Evolutionary conservation across 2,888 invertebrate species (phyloP).

Genomic region (Microctonus hyperodae): DNA sequence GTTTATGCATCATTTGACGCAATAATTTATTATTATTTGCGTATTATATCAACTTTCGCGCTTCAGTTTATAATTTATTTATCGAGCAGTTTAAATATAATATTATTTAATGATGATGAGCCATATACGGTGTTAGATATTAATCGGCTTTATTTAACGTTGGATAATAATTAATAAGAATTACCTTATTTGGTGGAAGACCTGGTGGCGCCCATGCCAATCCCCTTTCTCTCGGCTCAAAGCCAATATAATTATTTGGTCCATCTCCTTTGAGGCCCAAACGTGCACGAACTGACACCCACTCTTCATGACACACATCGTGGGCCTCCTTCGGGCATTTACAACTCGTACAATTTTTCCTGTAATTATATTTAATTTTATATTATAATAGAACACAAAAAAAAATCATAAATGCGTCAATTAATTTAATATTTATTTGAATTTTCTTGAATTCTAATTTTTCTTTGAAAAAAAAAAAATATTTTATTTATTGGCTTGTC

Average conservation of each 20-base stretch:
- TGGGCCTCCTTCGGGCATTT: conserved; percentile 91
- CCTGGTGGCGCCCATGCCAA: conserved; percentile 80
- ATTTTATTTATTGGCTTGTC: neutral
- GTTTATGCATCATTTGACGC: neutral
- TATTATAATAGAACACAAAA: conserved; percentile 15
- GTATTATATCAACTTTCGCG: neutral
- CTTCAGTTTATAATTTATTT: conserved; percentile 12
- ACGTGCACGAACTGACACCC: conserved; percentile 78
- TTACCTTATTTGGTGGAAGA: conserved; percentile 63
- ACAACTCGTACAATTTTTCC: conserved; percentile 92
- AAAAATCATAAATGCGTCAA: neutral
- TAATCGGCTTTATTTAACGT: neutral
- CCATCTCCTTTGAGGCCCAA: conserved; percentile 73
- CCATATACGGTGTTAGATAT: neutral
- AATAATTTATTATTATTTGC: conserved; percentile 18
- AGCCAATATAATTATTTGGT: conserved; percentile 64
- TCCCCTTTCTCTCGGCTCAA: conserved; percentile 71
- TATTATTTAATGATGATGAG: neutral
- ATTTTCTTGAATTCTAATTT: too few species aligned
- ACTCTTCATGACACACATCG: conserved; percentile 88
- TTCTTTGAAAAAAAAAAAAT: too few species aligned
- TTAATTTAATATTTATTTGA: neutral
- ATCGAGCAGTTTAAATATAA: neutral
- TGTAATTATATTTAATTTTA: too few species aligned
- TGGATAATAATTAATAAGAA: conserved; percentile 21